Conservation (phyloP, 1,140 invertebrate genomes). For the Musca vetustissima region DNA sequence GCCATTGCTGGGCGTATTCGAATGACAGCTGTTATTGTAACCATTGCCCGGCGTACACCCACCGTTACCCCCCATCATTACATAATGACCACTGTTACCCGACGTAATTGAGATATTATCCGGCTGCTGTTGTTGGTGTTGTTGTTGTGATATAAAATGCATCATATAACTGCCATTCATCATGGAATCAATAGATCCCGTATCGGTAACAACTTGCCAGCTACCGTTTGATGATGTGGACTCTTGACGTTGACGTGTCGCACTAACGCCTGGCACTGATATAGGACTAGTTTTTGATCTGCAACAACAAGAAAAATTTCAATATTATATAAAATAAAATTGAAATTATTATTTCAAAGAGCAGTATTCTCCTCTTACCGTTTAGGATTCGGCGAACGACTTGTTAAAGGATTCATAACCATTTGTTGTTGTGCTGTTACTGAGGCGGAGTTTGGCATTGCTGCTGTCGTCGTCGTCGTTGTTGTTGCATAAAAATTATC, state of each 20-base stretch:
- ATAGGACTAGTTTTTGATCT: slow-evolving; percentile 63
- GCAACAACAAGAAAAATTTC: neutral
- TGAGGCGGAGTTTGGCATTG: slow-evolving; percentile 3
- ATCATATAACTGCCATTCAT: slow-evolving; percentile 60
- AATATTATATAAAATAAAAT: neutral
- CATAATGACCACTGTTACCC: slow-evolving; percentile 5
- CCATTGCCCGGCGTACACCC: neutral
- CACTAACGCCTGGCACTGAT: slow-evolving; percentile 58
- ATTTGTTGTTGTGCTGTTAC: slow-evolving; percentile 3
- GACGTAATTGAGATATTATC: slow-evolving; percentile 18
- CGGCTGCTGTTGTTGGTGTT: slow-evolving; percentile 40
- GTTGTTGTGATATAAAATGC: slow-evolving; percentile 53
- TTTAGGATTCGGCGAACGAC: slow-evolving; percentile 50
- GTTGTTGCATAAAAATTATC: slow-evolving; percentile 49
- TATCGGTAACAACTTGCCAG: slow-evolving; percentile 71
- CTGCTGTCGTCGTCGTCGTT: slow-evolving; percentile 27
- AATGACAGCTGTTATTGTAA: neutral
- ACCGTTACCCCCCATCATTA: neutral
- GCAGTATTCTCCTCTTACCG: slow-evolving; percentile 37
- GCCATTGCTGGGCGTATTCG: slow-evolving; percentile 52
- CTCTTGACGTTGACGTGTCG: slow-evolving; percentile 61
- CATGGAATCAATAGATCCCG: slow-evolving; percentile 62
- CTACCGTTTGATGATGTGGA: slow-evolving; percentile 59
- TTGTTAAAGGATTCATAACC: slow-evolving; percentile 43
- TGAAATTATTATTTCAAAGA: too few species aligned